Conservation (phyloP, 2,797 vertebrate species). For the Anguilla marmorata region DNA sequence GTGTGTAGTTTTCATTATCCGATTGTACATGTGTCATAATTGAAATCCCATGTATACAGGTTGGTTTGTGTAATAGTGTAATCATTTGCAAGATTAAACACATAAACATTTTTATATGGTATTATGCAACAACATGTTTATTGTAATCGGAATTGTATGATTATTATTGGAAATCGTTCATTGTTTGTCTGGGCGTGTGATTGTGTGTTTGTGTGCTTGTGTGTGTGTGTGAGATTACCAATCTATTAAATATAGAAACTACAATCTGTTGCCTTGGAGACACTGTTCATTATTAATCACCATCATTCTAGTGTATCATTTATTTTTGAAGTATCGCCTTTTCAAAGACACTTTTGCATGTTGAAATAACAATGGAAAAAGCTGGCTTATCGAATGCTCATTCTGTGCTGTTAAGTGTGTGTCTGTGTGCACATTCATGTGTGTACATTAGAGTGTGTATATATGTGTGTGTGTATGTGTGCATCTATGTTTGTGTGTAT, state of each 20-base stretch:
- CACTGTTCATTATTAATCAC: conserved; percentile 68
- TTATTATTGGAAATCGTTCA: background rate
- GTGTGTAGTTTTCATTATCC: background rate
- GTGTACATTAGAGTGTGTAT: background rate
- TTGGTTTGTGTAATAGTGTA: background rate
- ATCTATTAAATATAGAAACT: conserved; percentile 72
- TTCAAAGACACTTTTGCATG: conserved; percentile 25
- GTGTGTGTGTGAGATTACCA: conserved; percentile 12
- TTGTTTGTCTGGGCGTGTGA: background rate
- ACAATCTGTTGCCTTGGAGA: conserved; percentile 73
- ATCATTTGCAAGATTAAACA: background rate
- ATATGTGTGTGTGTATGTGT: background rate
- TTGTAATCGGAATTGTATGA: background rate
- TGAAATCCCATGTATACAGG: background rate
- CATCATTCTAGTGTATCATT: conserved; percentile 66
- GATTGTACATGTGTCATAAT: background rate
- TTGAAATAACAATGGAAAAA: conserved; percentile 3
- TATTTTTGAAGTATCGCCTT: conserved; percentile 62
- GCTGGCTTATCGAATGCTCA: conserved; percentile 20
- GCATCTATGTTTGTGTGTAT: background rate
- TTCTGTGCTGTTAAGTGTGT: conserved; percentile 35
- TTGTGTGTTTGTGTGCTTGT: background rate
- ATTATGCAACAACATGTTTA: background rate
- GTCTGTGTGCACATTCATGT: background rate
- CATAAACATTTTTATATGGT: background rate